Percentiles rank a stretch among this genome's conserved stretches.
Conservation (phyloP, 1,140 invertebrate genomes). For the Trichoplusia ni region DNA sequence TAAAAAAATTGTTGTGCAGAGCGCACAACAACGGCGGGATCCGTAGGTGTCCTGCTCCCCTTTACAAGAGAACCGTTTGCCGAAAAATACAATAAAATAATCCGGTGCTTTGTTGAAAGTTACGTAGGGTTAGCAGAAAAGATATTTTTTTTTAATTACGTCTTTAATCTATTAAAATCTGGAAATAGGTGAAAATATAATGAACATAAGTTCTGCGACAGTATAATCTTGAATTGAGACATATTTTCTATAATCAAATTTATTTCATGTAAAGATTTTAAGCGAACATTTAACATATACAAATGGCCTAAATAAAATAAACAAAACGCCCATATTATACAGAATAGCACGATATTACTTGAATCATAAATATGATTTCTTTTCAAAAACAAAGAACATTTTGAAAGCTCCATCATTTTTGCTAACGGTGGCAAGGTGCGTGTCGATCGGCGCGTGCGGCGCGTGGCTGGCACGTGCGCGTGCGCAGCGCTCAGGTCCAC, state of each 20-base stretch:
- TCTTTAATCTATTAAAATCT: no score
- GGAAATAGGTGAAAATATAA: no score
- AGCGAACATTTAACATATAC: no score
- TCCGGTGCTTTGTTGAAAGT: slow-evolving; percentile 61
- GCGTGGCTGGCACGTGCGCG: slow-evolving; percentile 66
- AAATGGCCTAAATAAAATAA: no score
- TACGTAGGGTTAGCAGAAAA: slow-evolving; percentile 42
- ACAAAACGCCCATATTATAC: no score
- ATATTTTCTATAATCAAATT: no score
- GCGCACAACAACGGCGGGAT: slow-evolving; percentile 26
- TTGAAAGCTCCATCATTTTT: slow-evolving; percentile 38
- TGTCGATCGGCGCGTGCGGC: slow-evolving; percentile 46
- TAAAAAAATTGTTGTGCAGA: background rate
- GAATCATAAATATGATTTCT: no score
- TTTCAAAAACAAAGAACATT: background rate
- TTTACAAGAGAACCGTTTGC: slow-evolving; percentile 46
- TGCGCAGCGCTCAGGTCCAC: slow-evolving; percentile 41
- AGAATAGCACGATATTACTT: no score
- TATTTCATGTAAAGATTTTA: no score
- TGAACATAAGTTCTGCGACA: no score
- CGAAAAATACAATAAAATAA: slow-evolving; percentile 76
- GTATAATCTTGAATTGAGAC: no score
- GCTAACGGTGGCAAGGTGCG: slow-evolving; percentile 67
- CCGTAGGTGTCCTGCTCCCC: slow-evolving; percentile 53
- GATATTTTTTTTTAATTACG: background rate